phyloP scores from a whole-genome alignment of 2,797 vertebrate species.

The Ispidina picta region DNA sequence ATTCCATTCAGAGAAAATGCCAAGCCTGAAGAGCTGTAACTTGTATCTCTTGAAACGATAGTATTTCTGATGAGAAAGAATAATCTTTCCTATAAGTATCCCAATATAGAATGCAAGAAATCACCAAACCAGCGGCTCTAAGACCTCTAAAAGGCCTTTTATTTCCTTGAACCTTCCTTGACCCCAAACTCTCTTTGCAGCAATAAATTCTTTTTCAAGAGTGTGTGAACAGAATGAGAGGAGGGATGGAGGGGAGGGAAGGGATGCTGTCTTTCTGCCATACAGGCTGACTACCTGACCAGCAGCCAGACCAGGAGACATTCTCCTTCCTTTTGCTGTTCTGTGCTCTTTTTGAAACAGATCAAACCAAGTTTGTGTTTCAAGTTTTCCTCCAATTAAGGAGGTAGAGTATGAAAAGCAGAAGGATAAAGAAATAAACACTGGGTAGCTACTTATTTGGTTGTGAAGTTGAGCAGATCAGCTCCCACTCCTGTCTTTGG shows the following conservation, averaged over 20 bases:
- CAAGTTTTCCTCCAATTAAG: fast-evolving
- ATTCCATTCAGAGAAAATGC: not conserved
- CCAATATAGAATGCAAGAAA: not conserved
- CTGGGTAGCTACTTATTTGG: not conserved
- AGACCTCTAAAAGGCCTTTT: not conserved
- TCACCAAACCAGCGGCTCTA: too few species aligned
- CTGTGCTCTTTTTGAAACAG: not conserved
- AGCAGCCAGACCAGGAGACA: slow-evolving; percentile 60
- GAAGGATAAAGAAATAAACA: not conserved
- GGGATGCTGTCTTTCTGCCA: not conserved
- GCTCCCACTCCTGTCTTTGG: not conserved
- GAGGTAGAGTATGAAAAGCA: not conserved
- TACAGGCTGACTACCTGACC: slow-evolving; percentile 59
- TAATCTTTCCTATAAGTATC: not conserved
- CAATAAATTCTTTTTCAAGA: slow-evolving; percentile 15
- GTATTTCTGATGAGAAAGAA: not conserved
- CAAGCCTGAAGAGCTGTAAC: not conserved
- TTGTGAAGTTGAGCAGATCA: not conserved
- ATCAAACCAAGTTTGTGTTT: not conserved
- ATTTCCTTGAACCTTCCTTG: slow-evolving; percentile 32
- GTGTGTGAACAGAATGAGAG: not conserved
- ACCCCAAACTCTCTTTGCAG: slow-evolving; percentile 14
- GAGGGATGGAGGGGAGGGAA: not conserved
- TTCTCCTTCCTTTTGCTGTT: not conserved
- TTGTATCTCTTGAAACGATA: not conserved